phyloP scores from a whole-genome alignment of 2,888 invertebrate genomes.

The Biston betularia region DNA sequence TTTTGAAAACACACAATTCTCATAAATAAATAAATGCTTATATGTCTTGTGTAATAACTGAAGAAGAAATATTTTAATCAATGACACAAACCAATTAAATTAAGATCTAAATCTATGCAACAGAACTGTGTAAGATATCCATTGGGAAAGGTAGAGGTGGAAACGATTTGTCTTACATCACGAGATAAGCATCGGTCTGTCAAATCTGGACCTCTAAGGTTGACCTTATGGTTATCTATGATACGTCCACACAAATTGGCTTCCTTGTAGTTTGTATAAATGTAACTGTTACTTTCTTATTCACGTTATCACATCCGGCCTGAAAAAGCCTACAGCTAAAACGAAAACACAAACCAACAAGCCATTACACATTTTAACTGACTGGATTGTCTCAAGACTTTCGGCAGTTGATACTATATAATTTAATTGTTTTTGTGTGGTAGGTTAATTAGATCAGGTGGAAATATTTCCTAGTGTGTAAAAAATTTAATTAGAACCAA shows the following conservation, averaged over 20 bases:
- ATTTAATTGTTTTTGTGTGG: too few relatives aligned
- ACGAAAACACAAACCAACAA: too few relatives aligned
- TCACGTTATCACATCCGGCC: too few relatives aligned
- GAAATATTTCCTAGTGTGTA: too few relatives aligned
- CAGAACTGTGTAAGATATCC: conserved; percentile 53
- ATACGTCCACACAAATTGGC: conserved; percentile 32
- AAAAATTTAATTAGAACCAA: too few relatives aligned
- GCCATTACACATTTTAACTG: too few relatives aligned
- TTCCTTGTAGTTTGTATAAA: conserved; percentile 29
- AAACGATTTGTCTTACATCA: conserved; percentile 80
- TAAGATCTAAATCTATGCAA: conserved; percentile 61
- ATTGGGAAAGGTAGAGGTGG: conserved; percentile 65
- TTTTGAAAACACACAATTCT: too few relatives aligned
- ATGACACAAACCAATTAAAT: conserved; percentile 25
- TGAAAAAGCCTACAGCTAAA: too few relatives aligned
- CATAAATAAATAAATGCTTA: not conserved
- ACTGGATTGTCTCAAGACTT: too few relatives aligned
- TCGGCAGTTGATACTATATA: too few relatives aligned
- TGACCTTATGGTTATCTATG: conserved; percentile 53
- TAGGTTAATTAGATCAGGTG: too few relatives aligned
- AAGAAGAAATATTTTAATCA: not conserved
- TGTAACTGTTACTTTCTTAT: not conserved
- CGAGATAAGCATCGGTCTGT: conserved; percentile 70
- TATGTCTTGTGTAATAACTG: too few relatives aligned
- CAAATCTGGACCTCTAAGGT: conserved; percentile 53